phyloP scores from a whole-genome alignment of 92 coral and sea anemone species.

The Porites evermanni region DNA sequence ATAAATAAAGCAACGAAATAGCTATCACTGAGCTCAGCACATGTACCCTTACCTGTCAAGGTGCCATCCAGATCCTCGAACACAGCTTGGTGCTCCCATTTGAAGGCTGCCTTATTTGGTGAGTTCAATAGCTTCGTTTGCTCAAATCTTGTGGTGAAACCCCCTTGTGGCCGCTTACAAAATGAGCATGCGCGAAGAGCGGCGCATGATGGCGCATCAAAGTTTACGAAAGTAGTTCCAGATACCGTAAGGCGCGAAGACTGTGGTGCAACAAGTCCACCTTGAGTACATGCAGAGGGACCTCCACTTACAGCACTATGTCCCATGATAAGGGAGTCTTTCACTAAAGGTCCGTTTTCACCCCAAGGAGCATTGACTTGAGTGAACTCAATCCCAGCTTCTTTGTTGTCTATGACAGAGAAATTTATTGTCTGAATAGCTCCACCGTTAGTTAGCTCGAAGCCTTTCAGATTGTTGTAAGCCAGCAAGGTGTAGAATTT shows the following conservation, averaged over 20 bases:
- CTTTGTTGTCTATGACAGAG: slow-evolving; percentile 77
- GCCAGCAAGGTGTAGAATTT: slow-evolving; percentile 79
- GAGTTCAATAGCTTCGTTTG: slow-evolving; percentile 63
- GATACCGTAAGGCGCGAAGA: slow-evolving; percentile 79
- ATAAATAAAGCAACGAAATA: not conserved
- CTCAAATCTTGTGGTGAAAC: slow-evolving; percentile 78
- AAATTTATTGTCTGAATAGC: slow-evolving; percentile 85
- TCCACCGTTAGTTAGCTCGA: slow-evolving; percentile 80
- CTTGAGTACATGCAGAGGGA: slow-evolving; percentile 72
- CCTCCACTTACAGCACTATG: slow-evolving; percentile 74
- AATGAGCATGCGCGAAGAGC: slow-evolving; percentile 87
- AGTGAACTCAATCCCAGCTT: slow-evolving; percentile 88
- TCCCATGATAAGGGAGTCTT: slow-evolving; percentile 84
- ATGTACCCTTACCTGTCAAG: slow-evolving; percentile 70
- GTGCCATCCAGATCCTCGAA: slow-evolving; percentile 88
- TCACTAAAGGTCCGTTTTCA: slow-evolving; percentile 65
- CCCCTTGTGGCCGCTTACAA: slow-evolving; percentile 77
- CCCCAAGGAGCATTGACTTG: slow-evolving; percentile 83
- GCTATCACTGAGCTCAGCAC: too few species aligned
- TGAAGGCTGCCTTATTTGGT: slow-evolving; percentile 77
- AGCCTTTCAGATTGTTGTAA: slow-evolving; percentile 91
- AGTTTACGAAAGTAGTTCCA: slow-evolving; percentile 82
- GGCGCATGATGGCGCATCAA: slow-evolving; percentile 67
- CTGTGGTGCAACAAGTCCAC: slow-evolving; percentile 80
- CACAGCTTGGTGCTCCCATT: slow-evolving; percentile 90